A percentile compares a stretch with the other conserved stretches of the same genome.
Conservation (phyloP, 2,113 vertebrate species). For the Calypte anna region DNA sequence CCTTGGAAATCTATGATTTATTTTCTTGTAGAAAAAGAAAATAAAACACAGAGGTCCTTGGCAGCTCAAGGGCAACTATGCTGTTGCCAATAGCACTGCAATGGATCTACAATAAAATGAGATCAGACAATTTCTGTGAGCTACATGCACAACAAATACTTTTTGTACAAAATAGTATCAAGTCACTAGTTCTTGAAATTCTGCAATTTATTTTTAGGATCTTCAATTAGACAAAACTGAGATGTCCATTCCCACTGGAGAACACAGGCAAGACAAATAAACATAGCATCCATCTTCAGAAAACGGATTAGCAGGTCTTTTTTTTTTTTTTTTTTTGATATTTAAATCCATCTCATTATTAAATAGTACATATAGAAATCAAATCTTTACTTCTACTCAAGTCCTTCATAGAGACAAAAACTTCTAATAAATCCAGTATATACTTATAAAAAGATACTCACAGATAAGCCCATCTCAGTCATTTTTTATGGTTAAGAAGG, state of each 20-base stretch:
- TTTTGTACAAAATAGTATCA: neutral
- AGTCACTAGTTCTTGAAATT: neutral
- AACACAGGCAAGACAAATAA: neutral
- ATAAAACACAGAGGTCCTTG: neutral
- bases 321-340: neutral
- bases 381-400: neutral
- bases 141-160: neutral
- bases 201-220: slow-evolving; percentile 32
- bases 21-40: neutral
- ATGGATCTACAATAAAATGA: neutral
- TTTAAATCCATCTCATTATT: neutral
- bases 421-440: neutral
- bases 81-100: neutral
- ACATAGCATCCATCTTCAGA: neutral
- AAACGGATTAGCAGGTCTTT: neutral
- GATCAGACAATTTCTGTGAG: neutral
- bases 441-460: neutral
- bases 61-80: neutral
- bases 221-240: slow-evolving; percentile 4
- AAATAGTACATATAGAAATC: neutral
- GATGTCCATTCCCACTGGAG: neutral
- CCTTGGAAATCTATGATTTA: neutral
- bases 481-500: neutral
- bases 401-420: neutral
- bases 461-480: neutral